Conservation (phyloP, 2,888 invertebrate genomes). For the Euzetes globulus region DNA sequence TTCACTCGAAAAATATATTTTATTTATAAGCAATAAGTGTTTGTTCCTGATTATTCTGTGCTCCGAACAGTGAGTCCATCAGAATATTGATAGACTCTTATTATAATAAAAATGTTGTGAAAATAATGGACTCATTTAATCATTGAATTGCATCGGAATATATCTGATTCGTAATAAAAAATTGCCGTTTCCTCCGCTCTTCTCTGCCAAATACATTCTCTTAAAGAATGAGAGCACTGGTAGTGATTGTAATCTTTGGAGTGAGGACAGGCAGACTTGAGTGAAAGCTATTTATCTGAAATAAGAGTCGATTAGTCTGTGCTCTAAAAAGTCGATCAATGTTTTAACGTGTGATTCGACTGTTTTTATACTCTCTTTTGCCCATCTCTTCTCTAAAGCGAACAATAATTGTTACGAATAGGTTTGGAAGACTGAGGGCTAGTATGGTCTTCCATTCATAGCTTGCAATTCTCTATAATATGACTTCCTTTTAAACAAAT, state of each 20-base stretch:
- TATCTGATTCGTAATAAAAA: not conserved
- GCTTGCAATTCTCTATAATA: not conserved
- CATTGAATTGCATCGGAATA: not conserved
- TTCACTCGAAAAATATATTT: not conserved
- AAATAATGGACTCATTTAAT: slow-evolving; percentile 8
- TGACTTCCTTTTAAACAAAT: not conserved
- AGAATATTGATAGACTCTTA: not conserved
- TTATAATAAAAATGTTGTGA: not conserved
- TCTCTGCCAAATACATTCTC: not conserved
- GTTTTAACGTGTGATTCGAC: not conserved
- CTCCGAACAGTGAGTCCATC: not conserved
- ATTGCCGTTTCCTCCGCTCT: not conserved
- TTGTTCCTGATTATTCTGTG: not conserved
- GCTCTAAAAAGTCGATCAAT: slow-evolving; percentile 2
- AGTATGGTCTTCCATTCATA: not conserved
- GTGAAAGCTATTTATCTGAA: slow-evolving; percentile 9
- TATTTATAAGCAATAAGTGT: slow-evolving; percentile 15
- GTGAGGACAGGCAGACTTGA: not conserved
- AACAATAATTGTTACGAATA: slow-evolving; percentile 23
- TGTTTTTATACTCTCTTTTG: not conserved
- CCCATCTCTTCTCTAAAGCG: not conserved
- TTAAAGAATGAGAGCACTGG: slow-evolving; percentile 9
- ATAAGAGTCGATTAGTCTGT: slow-evolving; percentile 19
- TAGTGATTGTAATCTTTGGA: not conserved
- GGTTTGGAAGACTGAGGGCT: not conserved